Base-by-base conservation (phyloP, 2,888 invertebrate genomes). In the Temnothorax unifasciatus region DNA sequence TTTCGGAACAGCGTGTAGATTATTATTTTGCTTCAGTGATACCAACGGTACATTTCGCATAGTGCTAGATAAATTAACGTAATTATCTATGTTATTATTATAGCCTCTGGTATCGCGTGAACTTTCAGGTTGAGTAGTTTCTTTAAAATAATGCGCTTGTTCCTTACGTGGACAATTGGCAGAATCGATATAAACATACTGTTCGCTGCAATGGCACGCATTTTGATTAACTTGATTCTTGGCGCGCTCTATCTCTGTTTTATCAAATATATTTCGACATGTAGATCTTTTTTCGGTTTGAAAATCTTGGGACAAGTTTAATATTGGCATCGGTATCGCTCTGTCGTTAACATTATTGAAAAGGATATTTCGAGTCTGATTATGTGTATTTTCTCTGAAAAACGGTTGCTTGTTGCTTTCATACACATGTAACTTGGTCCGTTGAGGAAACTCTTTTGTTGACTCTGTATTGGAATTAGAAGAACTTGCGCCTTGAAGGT, bases 161-260 rank as follows among this genome's bases (percentile, higher is more conserved):
- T 29, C 11, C 13, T 73, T 64, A 57, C 4, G 74, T 29, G n/a
- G 15, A 61, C 29, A 44, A 44, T 57, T 15, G 47, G 44, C 5
- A 73, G 54, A 29, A 77, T 77, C 41, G n/a, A 15, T 11, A 77
- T 29, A 68, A 68, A 41, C 25, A 66, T 52, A 25, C 1, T 44
- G 25, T 29, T 44, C 15, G 9, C 44, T 21, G 29, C 52, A 73
- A 61, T 18, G n/a, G 73, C 6, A 44, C n/a, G n/a, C 8, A 34
- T 61, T 59, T 29, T 44, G 25, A 41, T 21, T 68, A 68, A 21
- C 13, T 68, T 21, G 69, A 21, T 76, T 50, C 34, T 34, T 69
- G 29, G 47, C 2, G 15, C 38, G 38, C 4, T 73, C 13, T 69
- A 38, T 6, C 11, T 73, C 15, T 69, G 34, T 29, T 15, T 66